phyloP scores from a whole-genome alignment of 2,113 vertebrate species.

The Microcebus tavaratra region DNA sequence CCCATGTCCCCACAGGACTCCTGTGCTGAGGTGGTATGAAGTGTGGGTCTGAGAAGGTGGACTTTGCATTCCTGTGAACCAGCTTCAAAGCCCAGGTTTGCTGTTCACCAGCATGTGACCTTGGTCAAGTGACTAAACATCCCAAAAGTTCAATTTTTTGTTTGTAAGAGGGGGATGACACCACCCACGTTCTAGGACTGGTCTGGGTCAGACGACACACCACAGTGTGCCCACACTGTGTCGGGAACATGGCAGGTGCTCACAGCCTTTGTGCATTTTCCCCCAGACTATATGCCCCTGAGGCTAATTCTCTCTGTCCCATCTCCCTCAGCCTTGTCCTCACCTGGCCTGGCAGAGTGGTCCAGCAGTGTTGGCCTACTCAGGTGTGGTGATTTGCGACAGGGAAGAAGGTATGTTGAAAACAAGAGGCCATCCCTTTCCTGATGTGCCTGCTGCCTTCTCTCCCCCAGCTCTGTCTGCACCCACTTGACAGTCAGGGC shows the following conservation, averaged over 20 bases:
- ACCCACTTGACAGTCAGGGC: constrained; percentile 34
- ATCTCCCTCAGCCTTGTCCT: background rate
- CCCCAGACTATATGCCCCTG: rapidly evolving
- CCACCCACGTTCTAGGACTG: background rate
- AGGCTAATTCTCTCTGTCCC: too few species aligned
- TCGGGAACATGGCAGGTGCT: rapidly evolving
- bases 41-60: rapidly evolving
- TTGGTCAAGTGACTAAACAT: background rate
- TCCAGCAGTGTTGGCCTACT: too few species aligned
- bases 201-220: background rate
- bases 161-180: rapidly evolving
- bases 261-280: rapidly evolving
- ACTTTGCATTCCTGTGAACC: rapidly evolving
- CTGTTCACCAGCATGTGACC: background rate
- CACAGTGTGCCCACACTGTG: rapidly evolving
- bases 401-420: background rate
- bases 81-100: background rate
- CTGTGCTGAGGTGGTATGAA: rapidly evolving
- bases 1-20: rapidly evolving
- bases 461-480: rapidly evolving
- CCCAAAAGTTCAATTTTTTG: background rate
- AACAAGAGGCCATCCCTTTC: background rate
- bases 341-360: background rate
- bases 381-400: rapidly evolving
- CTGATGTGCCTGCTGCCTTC: background rate